Conservation (phyloP, 2,113 vertebrate genomes). For the Chauna torquata region DNA sequence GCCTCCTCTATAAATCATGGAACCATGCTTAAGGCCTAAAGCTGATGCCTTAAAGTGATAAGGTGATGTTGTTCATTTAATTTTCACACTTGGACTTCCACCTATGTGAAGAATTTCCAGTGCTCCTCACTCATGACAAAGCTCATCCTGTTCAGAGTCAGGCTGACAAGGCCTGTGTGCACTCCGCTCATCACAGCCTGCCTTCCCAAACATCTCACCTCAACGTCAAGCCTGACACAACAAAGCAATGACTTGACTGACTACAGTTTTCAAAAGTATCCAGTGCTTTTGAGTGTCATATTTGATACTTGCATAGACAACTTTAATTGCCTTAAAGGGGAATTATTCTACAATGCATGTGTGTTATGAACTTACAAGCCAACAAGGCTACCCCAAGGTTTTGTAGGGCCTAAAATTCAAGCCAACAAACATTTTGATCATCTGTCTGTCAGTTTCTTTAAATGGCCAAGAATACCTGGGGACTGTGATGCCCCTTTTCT, state of each 20-base stretch:
- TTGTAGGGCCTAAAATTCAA: background rate
- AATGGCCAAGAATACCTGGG: background rate
- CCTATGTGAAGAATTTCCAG: background rate
- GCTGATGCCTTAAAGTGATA: slow-evolving; percentile 17
- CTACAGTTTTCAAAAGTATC: background rate
- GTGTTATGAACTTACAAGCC: background rate
- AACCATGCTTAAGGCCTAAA: background rate
- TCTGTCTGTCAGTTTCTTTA: background rate
- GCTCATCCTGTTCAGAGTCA: slow-evolving; percentile 29
- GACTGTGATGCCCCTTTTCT: background rate
- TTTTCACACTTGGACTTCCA: background rate
- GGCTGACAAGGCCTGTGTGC: background rate
- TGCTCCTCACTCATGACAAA: background rate
- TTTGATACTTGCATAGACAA: background rate
- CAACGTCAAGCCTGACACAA: background rate
- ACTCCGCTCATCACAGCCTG: background rate
- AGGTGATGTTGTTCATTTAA: background rate
- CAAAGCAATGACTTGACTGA: background rate
- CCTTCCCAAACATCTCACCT: background rate
- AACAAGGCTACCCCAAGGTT: background rate
- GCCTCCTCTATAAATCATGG: background rate
- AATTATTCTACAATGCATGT: rapidly evolving
- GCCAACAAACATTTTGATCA: background rate
- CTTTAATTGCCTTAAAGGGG: background rate
- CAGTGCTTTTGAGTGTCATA: background rate